Percentiles rank a stretch among this genome's conserved stretches.
phyloP scores from a whole-genome alignment of 2,888 invertebrate species.

The Drosophila kambysellisi region DNA sequence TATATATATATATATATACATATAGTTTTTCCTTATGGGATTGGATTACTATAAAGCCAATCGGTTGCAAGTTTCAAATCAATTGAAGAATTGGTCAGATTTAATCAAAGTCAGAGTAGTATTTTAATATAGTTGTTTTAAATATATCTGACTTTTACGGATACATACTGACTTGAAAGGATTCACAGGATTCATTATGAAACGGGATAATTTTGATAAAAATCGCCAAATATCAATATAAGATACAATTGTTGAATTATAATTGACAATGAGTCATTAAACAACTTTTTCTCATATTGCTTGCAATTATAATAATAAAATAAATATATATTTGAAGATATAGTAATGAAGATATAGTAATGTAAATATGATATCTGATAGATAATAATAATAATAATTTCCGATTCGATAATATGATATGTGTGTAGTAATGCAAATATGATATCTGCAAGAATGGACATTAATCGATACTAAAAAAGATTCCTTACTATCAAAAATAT shows the following conservation, averaged over 20 bases:
- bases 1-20: no score
- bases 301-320: background rate
- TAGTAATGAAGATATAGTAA: no score
- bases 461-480: no score
- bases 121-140: background rate
- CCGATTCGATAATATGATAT: background rate
- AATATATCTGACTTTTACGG: background rate
- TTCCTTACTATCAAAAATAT: no score
- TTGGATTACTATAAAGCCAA: background rate
- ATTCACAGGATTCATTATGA: background rate
- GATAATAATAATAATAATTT: no score
- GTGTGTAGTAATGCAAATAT: rapidly evolving
- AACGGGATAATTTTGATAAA: background rate
- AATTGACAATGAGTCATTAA: background rate
- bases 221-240: background rate
- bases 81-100: background rate
- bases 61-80: no score
- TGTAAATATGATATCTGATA: no score
- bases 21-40: background rate
- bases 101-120: background rate
- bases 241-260: background rate
- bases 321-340: no score
- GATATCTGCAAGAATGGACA: background rate
- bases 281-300: background rate
- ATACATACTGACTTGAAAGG: background rate